phyloP scores from a whole-genome alignment of 2,113 vertebrate genomes.

The Leucosticte australis region DNA sequence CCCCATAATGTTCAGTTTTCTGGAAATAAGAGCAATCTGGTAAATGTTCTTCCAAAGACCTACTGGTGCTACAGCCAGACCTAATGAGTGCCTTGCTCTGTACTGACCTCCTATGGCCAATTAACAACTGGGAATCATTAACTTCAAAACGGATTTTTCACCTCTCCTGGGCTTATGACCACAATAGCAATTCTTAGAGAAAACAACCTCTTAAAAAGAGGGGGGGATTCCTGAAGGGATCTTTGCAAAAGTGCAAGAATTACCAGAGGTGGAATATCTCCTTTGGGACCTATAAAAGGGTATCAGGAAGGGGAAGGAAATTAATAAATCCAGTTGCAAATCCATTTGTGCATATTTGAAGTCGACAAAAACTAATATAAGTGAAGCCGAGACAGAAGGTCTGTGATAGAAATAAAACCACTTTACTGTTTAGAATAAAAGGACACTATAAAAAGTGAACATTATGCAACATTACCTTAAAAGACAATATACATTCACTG shows the following conservation, averaged over 20 bases:
- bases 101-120: slow-evolving; percentile 30
- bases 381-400: slow-evolving; percentile 56
- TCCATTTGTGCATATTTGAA: background rate
- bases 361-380: slow-evolving; percentile 23
- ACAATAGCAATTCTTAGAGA: background rate
- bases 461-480: slow-evolving; percentile 81
- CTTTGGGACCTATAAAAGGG: background rate
- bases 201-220: background rate
- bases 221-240: background rate
- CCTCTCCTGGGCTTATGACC: background rate
- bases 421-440: slow-evolving; percentile 87
- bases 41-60: background rate
- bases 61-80: background rate
- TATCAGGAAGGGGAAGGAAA: slow-evolving; percentile 10
- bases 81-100: background rate
- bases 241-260: background rate
- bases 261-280: background rate
- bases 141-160: background rate
- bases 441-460: slow-evolving; percentile 86
- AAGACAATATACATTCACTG: slow-evolving; percentile 87
- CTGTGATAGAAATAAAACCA: slow-evolving; percentile 85
- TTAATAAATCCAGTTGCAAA: background rate
- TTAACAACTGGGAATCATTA: background rate
- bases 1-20: background rate
- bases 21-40: background rate